phyloP scores from a whole-genome alignment of 2,113 vertebrate genomes.

The pig (Sus scrofa) region T2T-Sscrofa CM000812.6:11396001-11396500 shows the following conservation, averaged over 20 bases:
- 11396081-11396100: no score
- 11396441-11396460: not conserved
- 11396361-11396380: constrained; percentile 1
- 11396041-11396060: no score
- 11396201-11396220: no score
- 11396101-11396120: no score
- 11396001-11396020: no score
- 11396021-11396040: no score
- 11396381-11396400: not conserved
- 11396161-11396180: no score
- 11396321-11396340: not conserved
- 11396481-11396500: constrained; percentile 50
- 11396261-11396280: not conserved
- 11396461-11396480: not conserved
- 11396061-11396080: no score
- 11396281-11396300: not conserved
- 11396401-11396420: not conserved
- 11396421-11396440: not conserved
- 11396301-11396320: not conserved
- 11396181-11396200: no score
- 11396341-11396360: not conserved
- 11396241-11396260: not conserved
- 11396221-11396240: no score
- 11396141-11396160: no score
- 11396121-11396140: no score